These are phyloP conservation scores for Agapetus fuscipes DNA, from an alignment of 2,888 invertebrate species.

Conservation along the genomic window DNA sequence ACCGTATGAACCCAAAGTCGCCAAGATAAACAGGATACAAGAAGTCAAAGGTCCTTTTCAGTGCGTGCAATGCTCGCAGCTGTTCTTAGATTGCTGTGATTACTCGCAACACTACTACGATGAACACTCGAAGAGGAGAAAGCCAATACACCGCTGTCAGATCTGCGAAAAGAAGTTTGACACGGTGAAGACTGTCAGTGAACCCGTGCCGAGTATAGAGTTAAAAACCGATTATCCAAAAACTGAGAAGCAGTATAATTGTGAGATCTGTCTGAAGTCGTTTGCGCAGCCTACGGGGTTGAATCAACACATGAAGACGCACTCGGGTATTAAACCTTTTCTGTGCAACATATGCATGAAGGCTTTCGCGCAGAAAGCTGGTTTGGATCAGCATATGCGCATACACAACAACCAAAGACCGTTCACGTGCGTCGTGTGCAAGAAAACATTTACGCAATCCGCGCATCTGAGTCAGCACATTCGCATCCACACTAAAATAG, in stretches of 20 bases:
- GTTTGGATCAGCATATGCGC: constrained; percentile 37
- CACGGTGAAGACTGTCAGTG: background rate
- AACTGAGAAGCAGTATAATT: constrained; percentile 33
- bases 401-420: constrained; percentile 40
- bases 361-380: constrained; percentile 40
- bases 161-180: constrained; percentile 37
- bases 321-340: constrained; percentile 27
- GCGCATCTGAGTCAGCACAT: constrained; percentile 40
- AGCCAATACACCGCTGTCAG: constrained; percentile 36
- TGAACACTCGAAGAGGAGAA: constrained; percentile 34
- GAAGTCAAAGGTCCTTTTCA: constrained; percentile 34
- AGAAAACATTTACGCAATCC: constrained; percentile 37
- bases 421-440: constrained; percentile 37
- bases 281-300: constrained; percentile 37
- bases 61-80: constrained; percentile 32
- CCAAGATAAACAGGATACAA: background rate
- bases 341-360: constrained; percentile 35
- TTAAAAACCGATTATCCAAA: background rate
- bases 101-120: constrained; percentile 36
- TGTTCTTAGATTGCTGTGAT: constrained; percentile 43
- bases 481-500: constrained; percentile 38
- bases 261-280: constrained; percentile 33
- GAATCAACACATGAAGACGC: constrained; percentile 43
- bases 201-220: background rate
- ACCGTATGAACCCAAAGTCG: constrained; percentile 10